Base-by-base conservation (phyloP, 2,113 vertebrate genomes). In the Scomber colias region DNA sequence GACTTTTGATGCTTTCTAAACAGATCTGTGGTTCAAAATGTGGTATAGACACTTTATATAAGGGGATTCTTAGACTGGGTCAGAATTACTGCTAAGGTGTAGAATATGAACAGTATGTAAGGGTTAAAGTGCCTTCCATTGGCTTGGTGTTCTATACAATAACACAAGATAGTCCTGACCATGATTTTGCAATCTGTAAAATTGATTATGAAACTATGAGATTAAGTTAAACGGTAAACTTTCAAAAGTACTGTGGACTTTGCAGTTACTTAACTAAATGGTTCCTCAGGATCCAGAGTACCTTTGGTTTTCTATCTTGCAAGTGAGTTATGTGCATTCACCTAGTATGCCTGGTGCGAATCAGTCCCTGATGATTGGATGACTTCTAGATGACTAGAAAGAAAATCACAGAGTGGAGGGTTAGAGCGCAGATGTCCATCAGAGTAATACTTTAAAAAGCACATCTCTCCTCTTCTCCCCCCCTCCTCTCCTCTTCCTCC, bases 381-480 rank as follows among this genome's bases (percentile, higher is more conserved):
- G 48, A 45, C 30, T 76, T 81, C 49, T 75, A 40, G 54, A 75
- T 56, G 66, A 66, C 59, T 56, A 24, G 56, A 77, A 62, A 75
- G 62, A 77, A 65, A 85, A 66, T 71, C 62, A 71, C 57, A 12
- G 50, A 79, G 15, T 40, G 44, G 35, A 76, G 84, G 88, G 75
- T 75, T 87, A 81, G 78, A 81, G 75, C 77, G 83, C 54, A 79
- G 76, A 84, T 86, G 77, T 90, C 91, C 84, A 85, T 91, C 87
- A 87, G 77, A 69, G 64, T 83, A 91, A 89, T 86, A 88, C 83
- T 93, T 91, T 71, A 62, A 86, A 87, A 90, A 89, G 45, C 55
- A 30, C 27, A 55, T 77, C 70, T 81, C 81, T 81, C 86, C 74
- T 60, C 61, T 91, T 92, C 83, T 48, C 78, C 45, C 27, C 35